Evolutionary conservation across 2,797 vertebrate species (phyloP), one percentile per base, ranked within the genome.

Genomic region (Chaenodraco wilsoni): DNA sequence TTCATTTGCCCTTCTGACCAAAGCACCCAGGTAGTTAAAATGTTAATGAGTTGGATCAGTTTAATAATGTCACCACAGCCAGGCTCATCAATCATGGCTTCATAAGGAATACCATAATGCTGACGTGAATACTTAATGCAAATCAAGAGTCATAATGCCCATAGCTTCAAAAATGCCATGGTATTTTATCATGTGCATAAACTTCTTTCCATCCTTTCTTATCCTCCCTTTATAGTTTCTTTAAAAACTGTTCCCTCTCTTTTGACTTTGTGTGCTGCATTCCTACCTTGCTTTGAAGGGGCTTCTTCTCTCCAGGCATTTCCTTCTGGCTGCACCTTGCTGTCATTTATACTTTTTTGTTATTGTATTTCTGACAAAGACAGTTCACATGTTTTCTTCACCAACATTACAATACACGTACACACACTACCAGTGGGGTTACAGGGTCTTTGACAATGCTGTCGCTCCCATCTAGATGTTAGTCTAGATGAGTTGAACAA

Each of bases 1-100:
- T 81, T 54, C 56, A 45, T 78, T 67, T 78, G 73, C 81, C 76
- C 68, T 74, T 83, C 69, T 65, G 70, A 79, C 76, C 86, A 80
- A 84, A 84, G 75, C 65, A 37, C 65, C 68, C 69, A 76, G 63
- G 78, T 87, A 84, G 88, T 93, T 91, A 92, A 89, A 90, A 91
- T 92, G 84, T 88, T 93, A 91, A 93, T 93, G 90, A 91, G 82
- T 83, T 67, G 81, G 82, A 91, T 91, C 74, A 69, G 65, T 93
- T 93, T 93, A 91, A 94, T 93, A 92, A 93, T 94, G 92, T 87
- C 91, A 93, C 80, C 56, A 50, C 67, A 75, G 80, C 49, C 7
- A 57, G 54, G 59, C 66, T 90, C 84, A 79, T 94, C 83, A 88
- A 89, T 94, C 92, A 86, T 19, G 52, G 76, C 67, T 88, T 91